Base-by-base conservation (phyloP, 1,140 invertebrate species). In the Lepidurus arcticus region DNA sequence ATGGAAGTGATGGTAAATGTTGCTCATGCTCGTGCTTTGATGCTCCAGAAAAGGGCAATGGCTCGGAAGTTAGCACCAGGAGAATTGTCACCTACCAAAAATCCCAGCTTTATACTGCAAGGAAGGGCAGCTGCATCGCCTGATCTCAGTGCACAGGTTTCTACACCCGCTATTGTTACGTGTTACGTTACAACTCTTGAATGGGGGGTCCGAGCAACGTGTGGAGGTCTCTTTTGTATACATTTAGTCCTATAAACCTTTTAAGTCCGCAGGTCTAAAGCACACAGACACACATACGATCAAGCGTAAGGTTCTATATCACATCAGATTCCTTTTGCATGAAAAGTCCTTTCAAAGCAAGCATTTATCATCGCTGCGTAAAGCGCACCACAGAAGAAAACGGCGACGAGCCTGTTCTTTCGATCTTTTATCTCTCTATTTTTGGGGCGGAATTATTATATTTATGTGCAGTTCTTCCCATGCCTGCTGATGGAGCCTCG, bases 271-370 rank as follows among this genome's bases (percentile, higher is more conserved):
- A 65, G 53, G 53, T 65, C 53, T 65, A n/a, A 65, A 65, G 16
- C 53, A 65, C 8, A 65, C 53, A 65, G 53, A 65, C n/a, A n/a
- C 53, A 16, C 13, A 65, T 21, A 65, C 53, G 21, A 65, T 65
- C 53, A 65, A 65, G 21, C 53, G 21, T 65, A 65, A 13, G 53
- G 53, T 65, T 65, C 53, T 21, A 3, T 65, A 65, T 65, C 53
- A 65, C 21, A 65, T 65, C 16, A 65, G 53, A 65, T 7, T 21
- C 53, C 21, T 65, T 65, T 65, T 65, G 7, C 53, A 65, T 65
- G 53, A 65, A 65, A 65, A 65, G 53, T 65, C 53, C 53, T 65
- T 65, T 65, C 53, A 65, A 65, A 65, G 53, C 53, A 65, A 65
- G 21, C 53, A 65, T 65, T 65, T 65, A 65, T 65, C 53, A 65